Percentiles rank a stretch among this genome's conserved stretches.
phyloP scores from a whole-genome alignment of 2,888 invertebrate species.

The Athalia rosae region DNA sequence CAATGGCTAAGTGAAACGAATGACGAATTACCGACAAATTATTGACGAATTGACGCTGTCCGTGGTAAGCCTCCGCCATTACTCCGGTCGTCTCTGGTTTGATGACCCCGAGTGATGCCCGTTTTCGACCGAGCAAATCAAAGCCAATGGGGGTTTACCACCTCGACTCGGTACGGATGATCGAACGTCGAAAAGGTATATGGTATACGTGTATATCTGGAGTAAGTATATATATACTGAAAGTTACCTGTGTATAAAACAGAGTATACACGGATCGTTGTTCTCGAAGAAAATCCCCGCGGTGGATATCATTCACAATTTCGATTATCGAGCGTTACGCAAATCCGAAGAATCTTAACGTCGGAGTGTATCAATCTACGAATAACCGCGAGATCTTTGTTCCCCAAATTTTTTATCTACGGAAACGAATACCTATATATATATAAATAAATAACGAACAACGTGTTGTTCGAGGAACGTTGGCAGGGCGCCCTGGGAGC shows the following conservation, averaged over 20 bases:
- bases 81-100: constrained; percentile 10
- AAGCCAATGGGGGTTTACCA: neutral
- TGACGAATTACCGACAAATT: constrained; percentile 29
- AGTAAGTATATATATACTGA: neutral
- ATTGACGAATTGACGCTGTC: constrained; percentile 16
- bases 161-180: neutral
- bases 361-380: no score
- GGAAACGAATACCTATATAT: no score
- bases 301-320: no score
- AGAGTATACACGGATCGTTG: no score
- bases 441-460: no score
- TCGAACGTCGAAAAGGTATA: neutral
- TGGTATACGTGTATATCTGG: no score
- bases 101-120: neutral
- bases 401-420: no score
- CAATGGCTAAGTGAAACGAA: neutral
- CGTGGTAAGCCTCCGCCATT: constrained; percentile 17
- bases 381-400: no score
- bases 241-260: neutral
- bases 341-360: no score
- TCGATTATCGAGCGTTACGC: no score
- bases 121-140: neutral
- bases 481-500: neutral
- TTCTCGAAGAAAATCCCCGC: no score
- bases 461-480: neutral